Base-by-base conservation (phyloP, 2,113 vertebrate genomes). In the Rhinolophus sinicus region DNA sequence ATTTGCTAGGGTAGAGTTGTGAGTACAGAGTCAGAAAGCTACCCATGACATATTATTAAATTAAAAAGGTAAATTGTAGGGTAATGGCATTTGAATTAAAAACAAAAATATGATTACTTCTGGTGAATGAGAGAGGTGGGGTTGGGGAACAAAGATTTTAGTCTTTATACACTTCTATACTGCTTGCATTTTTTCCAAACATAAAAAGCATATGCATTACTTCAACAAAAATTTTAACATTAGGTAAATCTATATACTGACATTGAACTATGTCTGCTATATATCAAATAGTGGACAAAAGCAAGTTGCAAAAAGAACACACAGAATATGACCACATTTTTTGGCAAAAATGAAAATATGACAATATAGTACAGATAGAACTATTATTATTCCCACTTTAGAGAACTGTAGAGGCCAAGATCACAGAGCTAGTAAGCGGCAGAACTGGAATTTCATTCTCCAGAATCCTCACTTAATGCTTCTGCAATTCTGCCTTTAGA, bases 221-320 rank as follows among this genome's bases (percentile, higher is more conserved):
- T 88, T 78, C 90, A 62, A 62, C 54, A 95, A 85, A 90, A 91
- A 94, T 50, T 30, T 60, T 72, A 18, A 40, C 72, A 95, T 83
- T 64, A 78, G 70, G 8, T 38, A 96, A 78, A 56, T 24, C n/a
- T 92, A 78, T 35, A 93, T 64, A 70, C 6, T 70, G 33, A 82
- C 24, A 87, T 14, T 78, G 44, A 95, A 94, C 78, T 83, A 69
- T 4, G 54, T 54, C 56, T 81, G 65, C n/a, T 40, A 78, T 38
- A 65, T 69, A 89, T 77, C 30, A 89, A 90, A 82, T 52, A 70
- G 18, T 35, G 56, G 47, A 77, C 77, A 92, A 95, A 96, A 92
- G 21, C 44, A 89, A 62, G 26, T 13, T 90, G 30, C 38, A 94
- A 72, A 83, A 93, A 72, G 21, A 50, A 69, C 22, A 84, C 14